Conservation (phyloP, 2,888 invertebrate species). For the Ectobius pallidus region DNA sequence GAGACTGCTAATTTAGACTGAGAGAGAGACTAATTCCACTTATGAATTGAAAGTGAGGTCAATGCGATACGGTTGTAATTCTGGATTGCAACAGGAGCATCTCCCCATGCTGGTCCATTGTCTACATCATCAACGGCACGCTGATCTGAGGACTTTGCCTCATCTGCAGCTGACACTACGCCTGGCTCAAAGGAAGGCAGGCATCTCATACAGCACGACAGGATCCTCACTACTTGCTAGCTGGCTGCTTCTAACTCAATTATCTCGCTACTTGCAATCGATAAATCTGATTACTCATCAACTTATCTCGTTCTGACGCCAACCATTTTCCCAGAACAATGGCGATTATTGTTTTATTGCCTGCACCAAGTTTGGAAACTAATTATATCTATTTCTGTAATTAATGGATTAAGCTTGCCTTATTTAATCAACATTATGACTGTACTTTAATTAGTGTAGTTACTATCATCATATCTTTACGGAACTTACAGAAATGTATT, state of each 20-base stretch:
- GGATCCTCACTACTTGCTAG: not conserved
- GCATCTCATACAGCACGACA: constrained; percentile 3
- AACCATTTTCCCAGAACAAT: not conserved
- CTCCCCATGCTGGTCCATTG: constrained; percentile 25
- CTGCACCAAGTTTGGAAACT: too few species aligned
- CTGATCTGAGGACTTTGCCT: not conserved
- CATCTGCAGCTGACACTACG: constrained; percentile 13
- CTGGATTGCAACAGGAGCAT: constrained; percentile 18
- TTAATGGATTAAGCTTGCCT: too few species aligned
- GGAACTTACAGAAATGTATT: too few species aligned
- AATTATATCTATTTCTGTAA: too few species aligned
- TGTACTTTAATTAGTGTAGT: too few species aligned
- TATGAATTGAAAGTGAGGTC: not conserved
- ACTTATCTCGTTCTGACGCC: not conserved
- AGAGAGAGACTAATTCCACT: constrained; percentile 8
- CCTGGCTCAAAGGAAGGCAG: constrained; percentile 15
- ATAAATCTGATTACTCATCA: not conserved
- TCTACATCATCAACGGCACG: not conserved
- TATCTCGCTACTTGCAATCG: not conserved
- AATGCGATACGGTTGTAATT: constrained; percentile 18
- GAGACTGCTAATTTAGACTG: not conserved
- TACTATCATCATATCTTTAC: too few species aligned
- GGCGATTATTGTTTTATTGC: not conserved
- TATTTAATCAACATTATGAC: too few species aligned
- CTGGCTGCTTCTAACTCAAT: too few species aligned